phyloP scores from a whole-genome alignment of 2,888 invertebrate species.

The Cataglyphis livida region DNA sequence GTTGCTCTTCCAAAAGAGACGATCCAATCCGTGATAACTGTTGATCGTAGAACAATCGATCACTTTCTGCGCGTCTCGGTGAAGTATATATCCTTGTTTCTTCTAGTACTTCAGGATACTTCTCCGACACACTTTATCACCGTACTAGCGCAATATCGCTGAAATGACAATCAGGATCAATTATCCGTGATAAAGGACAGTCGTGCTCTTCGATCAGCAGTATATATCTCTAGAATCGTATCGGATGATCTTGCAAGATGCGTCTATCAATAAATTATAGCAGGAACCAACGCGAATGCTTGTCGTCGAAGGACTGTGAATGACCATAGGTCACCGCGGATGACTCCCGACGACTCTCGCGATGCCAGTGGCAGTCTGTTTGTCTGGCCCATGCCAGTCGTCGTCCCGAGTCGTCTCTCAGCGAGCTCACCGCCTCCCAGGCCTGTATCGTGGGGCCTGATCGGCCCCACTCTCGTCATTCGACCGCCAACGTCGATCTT shows the following conservation, averaged over 20 bases:
- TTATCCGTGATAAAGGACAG: not conserved
- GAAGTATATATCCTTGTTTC: not conserved
- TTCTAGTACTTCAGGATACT: not conserved
- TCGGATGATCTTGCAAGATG: not conserved
- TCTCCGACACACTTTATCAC: not conserved
- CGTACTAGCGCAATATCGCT: not conserved
- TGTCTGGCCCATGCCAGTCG: slow-evolving; percentile 80
- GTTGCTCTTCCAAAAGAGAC: not conserved
- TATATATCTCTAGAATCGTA: not conserved
- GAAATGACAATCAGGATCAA: not conserved
- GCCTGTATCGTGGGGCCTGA: slow-evolving; percentile 71
- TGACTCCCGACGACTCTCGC: slow-evolving; percentile 78
- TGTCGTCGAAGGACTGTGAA: slow-evolving; percentile 57
- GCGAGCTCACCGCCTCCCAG: slow-evolving; percentile 83
- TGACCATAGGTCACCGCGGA: slow-evolving; percentile 73
- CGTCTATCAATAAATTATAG: not conserved
- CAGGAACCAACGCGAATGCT: slow-evolving; percentile 30
- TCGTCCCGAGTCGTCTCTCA: slow-evolving; percentile 78
- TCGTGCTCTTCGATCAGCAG: not conserved
- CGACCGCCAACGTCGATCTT: not conserved
- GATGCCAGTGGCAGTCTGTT: slow-evolving; percentile 82
- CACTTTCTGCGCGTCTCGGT: not conserved
- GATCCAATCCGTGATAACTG: not conserved
- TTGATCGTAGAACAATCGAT: not conserved
- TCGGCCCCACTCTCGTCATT: not conserved